Conservation (phyloP, 2,888 invertebrate species). For the Osmoderma eremita region DNA sequence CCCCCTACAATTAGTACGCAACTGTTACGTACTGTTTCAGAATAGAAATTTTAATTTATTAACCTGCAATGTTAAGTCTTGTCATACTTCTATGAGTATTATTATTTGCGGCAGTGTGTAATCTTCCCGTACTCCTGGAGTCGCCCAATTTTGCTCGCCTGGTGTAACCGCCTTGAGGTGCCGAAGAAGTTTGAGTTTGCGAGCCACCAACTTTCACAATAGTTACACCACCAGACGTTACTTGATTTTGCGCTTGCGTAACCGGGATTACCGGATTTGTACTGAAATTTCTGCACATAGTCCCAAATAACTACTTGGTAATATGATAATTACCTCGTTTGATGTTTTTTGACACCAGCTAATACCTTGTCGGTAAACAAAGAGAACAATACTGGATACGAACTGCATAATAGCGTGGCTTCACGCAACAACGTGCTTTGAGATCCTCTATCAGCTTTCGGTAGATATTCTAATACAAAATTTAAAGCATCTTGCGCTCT, state of each 20-base stretch:
- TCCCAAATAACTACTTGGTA: neutral
- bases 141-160: slow-evolving; percentile 76
- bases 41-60: slow-evolving; percentile 10
- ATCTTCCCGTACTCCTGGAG: slow-evolving; percentile 78
- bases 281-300: slow-evolving; percentile 50
- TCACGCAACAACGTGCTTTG: slow-evolving; percentile 82
- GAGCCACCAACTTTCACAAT: slow-evolving; percentile 78
- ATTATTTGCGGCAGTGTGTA: slow-evolving; percentile 76
- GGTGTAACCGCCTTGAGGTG: slow-evolving; percentile 66
- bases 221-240: slow-evolving; percentile 80
- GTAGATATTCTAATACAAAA: slow-evolving; percentile 81
- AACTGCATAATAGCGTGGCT: slow-evolving; percentile 82
- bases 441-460: slow-evolving; percentile 75
- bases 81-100: slow-evolving; percentile 84
- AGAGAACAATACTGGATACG: slow-evolving; percentile 82
- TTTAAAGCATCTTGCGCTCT: slow-evolving; percentile 83
- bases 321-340: slow-evolving; percentile 57
- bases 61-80: slow-evolving; percentile 77
- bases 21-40: too few relatives aligned
- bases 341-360: slow-evolving; percentile 75
- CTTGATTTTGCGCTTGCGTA: slow-evolving; percentile 63
- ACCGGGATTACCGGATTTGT: slow-evolving; percentile 51
- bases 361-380: slow-evolving; percentile 84
- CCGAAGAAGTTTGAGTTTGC: slow-evolving; percentile 48
- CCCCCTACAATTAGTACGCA: slow-evolving; percentile 64